Evolutionary conservation across 1,140 invertebrate species (phyloP).

Genomic region (Cardiocondyla obscurior): DNA sequence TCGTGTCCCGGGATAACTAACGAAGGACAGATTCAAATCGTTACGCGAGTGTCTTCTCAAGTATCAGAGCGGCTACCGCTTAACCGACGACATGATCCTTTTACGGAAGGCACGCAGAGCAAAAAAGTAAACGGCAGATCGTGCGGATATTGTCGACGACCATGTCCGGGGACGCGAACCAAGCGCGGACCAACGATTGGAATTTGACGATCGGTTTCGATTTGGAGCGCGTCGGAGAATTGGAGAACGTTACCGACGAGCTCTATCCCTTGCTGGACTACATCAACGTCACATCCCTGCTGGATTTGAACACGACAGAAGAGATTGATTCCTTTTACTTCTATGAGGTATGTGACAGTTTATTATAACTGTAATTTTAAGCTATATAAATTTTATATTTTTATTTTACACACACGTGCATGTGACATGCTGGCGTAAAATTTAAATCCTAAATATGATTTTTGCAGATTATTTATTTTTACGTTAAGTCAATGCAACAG

Average conservation of each 20-base stretch:
- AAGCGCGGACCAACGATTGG: conserved; percentile 9
- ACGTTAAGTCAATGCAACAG: not conserved
- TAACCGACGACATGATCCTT: conserved; percentile 50
- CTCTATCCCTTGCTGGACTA: conserved; percentile 33
- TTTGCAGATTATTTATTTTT: not conserved
- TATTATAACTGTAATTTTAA: not conserved
- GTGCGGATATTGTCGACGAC: not conserved
- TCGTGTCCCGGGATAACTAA: not conserved
- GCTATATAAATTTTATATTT: not conserved
- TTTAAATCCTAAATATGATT: not conserved
- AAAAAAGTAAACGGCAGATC: conserved; percentile 37
- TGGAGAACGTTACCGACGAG: conserved; percentile 11
- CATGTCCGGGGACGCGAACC: conserved; percentile 48
- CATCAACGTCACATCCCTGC: conserved; percentile 55
- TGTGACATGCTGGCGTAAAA: not conserved
- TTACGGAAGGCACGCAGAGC: not conserved
- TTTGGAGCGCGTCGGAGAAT: not conserved
- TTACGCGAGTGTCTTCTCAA: not conserved
- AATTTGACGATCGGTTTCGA: conserved; percentile 50
- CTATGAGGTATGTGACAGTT: conserved; percentile 68
- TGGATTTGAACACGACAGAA: conserved; percentile 67
- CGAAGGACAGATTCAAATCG: not conserved
- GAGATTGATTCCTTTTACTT: conserved; percentile 80
- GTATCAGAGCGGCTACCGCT: conserved; percentile 37
- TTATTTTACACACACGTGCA: not conserved